phyloP scores from a whole-genome alignment of 1,140 invertebrate species.

The Drosophila pandora region DNA sequence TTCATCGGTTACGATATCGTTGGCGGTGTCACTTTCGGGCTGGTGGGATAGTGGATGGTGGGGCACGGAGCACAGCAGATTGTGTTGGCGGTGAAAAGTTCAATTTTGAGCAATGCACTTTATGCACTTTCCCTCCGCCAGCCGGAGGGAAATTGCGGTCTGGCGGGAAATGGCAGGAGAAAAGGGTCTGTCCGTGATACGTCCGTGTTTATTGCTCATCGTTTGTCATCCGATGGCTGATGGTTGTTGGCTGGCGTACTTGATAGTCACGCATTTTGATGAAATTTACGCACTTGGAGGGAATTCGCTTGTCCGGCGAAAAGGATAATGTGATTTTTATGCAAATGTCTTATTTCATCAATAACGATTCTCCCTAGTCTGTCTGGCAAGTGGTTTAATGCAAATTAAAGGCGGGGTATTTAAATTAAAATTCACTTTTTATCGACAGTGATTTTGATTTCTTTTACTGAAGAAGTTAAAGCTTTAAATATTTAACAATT shows the following conservation, averaged over 20 bases:
- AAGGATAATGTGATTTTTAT: conserved; percentile 8
- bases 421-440: conserved; percentile 1
- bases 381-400: conserved; percentile 4
- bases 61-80: conserved; percentile 23
- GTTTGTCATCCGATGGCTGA: conserved; percentile 20
- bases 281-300: conserved; percentile 22
- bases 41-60: conserved; percentile 7
- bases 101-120: conserved; percentile 69
- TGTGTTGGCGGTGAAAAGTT: conserved; percentile 50
- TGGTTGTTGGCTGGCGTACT: conserved; percentile 1
- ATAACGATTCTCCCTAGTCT: not conserved
- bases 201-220: conserved; percentile 23
- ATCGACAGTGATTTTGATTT: not conserved
- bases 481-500: not conserved
- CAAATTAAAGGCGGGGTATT: not conserved
- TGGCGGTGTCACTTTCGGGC: conserved; percentile 26
- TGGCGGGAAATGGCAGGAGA: not conserved
- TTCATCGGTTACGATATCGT: conserved; percentile 51
- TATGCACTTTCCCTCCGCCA: conserved; percentile 36
- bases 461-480: not conserved
- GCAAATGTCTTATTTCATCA: conserved; percentile 4
- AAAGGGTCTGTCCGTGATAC: not conserved
- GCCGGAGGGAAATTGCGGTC: not conserved
- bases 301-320: not conserved
- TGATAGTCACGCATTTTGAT: conserved; percentile 39